phyloP scores from a whole-genome alignment of 2,113 vertebrate genomes.

The Rallus limicola region DNA sequence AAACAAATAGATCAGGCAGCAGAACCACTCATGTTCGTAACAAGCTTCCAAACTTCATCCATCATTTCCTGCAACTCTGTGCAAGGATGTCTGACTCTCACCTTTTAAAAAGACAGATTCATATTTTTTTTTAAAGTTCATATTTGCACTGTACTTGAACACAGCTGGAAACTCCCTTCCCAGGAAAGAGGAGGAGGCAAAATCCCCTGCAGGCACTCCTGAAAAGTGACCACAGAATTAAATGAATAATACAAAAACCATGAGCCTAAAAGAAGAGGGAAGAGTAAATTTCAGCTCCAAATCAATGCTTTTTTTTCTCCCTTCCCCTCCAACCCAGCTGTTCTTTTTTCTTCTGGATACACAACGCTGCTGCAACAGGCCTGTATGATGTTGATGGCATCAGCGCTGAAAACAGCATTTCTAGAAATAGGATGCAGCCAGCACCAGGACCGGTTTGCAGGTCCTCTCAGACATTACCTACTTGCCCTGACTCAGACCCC shows the following conservation, averaged over 20 bases:
- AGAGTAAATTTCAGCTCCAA: not conserved
- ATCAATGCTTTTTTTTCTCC: not conserved
- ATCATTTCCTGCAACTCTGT: not conserved
- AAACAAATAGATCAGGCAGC: constrained; percentile 12
- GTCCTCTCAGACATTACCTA: not conserved
- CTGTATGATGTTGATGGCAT: not conserved
- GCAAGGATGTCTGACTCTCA: not conserved
- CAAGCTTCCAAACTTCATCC: constrained; percentile 7
- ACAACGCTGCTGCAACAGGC: not conserved
- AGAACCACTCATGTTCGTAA: not conserved
- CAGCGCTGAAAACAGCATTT: not conserved
- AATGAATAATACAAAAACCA: not conserved
- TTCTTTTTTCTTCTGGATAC: not conserved
- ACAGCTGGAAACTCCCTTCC: not conserved
- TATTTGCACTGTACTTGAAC: not conserved
- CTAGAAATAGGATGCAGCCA: not conserved
- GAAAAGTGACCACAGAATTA: not conserved
- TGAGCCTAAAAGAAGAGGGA: not conserved
- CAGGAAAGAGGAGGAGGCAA: not conserved
- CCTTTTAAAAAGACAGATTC: not conserved
- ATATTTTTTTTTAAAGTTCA: not conserved
- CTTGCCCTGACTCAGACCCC: not conserved
- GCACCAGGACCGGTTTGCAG: not conserved
- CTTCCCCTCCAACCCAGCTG: too few relatives aligned
- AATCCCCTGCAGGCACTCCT: not conserved